Percentiles rank a stretch among this genome's conserved stretches.
Evolutionary conservation across 2,888 invertebrate genomes (phyloP).

Genomic region (Hydrotaea cyrtoneurina): DNA sequence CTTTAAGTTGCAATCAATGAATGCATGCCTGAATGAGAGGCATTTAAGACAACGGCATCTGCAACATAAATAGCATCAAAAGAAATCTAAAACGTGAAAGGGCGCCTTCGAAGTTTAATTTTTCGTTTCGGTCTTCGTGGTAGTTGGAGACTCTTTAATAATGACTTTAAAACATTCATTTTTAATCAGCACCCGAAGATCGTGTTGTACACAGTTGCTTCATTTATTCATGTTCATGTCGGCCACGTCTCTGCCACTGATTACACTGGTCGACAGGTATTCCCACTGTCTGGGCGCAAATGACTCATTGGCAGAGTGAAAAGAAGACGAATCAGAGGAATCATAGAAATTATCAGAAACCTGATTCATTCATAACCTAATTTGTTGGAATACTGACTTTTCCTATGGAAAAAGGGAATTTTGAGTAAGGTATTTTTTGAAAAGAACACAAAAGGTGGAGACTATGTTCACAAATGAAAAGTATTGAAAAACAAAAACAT

Average conservation of each 20-base stretch:
- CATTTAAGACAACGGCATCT: not conserved
- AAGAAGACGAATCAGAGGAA: too few relatives aligned
- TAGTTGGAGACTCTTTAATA: constrained; percentile 33
- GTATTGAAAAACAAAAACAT: too few relatives aligned
- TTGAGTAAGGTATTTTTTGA: too few relatives aligned
- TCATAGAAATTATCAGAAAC: too few relatives aligned
- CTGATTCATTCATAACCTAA: too few relatives aligned
- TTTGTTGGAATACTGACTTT: too few relatives aligned
- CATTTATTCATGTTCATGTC: constrained; percentile 63
- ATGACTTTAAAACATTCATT: constrained; percentile 40
- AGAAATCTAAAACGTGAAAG: constrained; percentile 40
- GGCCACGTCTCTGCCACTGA: not conserved
- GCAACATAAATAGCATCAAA: constrained; percentile 14
- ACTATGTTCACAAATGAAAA: too few relatives aligned
- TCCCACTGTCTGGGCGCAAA: too few relatives aligned
- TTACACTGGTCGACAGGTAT: not conserved
- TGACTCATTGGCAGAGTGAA: too few relatives aligned
- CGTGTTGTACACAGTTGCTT: constrained; percentile 65
- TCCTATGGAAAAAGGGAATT: too few relatives aligned
- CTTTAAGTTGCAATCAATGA: constrained; percentile 15
- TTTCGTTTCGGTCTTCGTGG: constrained; percentile 1
- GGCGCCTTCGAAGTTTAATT: constrained; percentile 35
- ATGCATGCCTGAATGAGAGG: not conserved
- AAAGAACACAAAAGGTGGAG: too few relatives aligned
- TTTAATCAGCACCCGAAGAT: constrained; percentile 61